Conservation (phyloP, 1,140 invertebrate species). For the Ladona fulva region DNA sequence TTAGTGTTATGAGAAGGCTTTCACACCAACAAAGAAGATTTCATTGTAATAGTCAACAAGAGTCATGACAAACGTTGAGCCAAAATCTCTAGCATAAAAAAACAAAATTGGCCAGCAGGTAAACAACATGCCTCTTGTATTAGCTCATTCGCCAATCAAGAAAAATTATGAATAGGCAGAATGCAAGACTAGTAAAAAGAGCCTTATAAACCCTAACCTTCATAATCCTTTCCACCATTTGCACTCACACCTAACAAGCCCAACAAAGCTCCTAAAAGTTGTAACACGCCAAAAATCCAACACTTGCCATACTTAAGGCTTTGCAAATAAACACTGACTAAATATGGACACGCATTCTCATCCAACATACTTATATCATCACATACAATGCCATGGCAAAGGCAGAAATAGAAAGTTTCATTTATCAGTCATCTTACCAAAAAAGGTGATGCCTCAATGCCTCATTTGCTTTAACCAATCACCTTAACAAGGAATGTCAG, state of each 20-base stretch:
- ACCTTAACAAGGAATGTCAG: not conserved
- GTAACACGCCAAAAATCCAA: not conserved
- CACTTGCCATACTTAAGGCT: constrained; percentile 1
- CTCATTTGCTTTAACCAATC: not conserved
- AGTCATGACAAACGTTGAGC: not conserved
- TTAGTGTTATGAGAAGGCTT: constrained; percentile 1
- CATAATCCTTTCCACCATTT: not conserved
- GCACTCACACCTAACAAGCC: not conserved
- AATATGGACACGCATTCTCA: not conserved
- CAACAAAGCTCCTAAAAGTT: not conserved
- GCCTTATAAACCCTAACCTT: not conserved
- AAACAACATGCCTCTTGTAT: not conserved
- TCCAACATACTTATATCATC: not conserved
- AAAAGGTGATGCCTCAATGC: not conserved
- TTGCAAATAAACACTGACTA: not conserved
- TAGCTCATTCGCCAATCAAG: not conserved
- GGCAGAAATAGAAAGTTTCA: not conserved
- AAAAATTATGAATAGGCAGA: constrained; percentile 8
- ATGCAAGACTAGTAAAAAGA: constrained; percentile 10
- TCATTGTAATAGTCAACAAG: not conserved
- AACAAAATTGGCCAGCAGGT: constrained; percentile 4
- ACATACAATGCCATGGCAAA: not conserved
- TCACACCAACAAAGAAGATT: not conserved
- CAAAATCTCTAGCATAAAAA: constrained; percentile 2
- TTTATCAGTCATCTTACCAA: not conserved